These are phyloP conservation scores for Linnaemya vulpina DNA, from an alignment of 2,888 invertebrate species.

Conservation along the genomic window DNA sequence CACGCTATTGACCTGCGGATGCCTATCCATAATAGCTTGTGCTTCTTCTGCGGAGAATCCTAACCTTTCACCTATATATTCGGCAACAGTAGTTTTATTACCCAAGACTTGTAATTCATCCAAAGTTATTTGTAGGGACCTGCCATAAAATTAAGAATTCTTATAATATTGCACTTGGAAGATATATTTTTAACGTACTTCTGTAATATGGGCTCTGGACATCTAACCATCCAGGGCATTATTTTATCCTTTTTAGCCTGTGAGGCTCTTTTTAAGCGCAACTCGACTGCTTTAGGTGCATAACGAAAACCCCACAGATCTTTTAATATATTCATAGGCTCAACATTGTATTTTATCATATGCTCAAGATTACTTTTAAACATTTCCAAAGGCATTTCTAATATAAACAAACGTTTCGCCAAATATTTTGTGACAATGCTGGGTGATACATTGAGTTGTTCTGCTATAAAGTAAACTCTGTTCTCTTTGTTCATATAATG, in stretches of 20 bases:
- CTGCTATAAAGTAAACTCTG: conserved; percentile 85
- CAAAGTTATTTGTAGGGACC: conserved; percentile 79
- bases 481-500: conserved; percentile 83
- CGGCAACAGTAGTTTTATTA: conserved; percentile 83
- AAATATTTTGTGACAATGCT: conserved; percentile 83
- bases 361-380: conserved; percentile 84
- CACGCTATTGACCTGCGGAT: conserved; percentile 84
- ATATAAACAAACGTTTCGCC: conserved; percentile 84
- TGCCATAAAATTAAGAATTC: conserved; percentile 57
- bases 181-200: conserved; percentile 82
- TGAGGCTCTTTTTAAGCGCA: conserved; percentile 84
- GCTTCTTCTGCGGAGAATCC: conserved; percentile 83
- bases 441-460: conserved; percentile 83
- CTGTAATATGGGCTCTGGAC: conserved; percentile 84
- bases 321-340: conserved; percentile 84
- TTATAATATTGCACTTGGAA: no score
- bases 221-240: conserved; percentile 88
- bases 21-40: conserved; percentile 84
- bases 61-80: conserved; percentile 85
- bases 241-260: conserved; percentile 84
- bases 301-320: conserved; percentile 87
- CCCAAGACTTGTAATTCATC: conserved; percentile 84
- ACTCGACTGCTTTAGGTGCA: conserved; percentile 84
- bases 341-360: conserved; percentile 84
- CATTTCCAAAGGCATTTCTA: conserved; percentile 85